These are phyloP conservation scores for Phalacrocorax carbo DNA, from an alignment of 2,113 vertebrate species.

Conservation along the genomic window DNA sequence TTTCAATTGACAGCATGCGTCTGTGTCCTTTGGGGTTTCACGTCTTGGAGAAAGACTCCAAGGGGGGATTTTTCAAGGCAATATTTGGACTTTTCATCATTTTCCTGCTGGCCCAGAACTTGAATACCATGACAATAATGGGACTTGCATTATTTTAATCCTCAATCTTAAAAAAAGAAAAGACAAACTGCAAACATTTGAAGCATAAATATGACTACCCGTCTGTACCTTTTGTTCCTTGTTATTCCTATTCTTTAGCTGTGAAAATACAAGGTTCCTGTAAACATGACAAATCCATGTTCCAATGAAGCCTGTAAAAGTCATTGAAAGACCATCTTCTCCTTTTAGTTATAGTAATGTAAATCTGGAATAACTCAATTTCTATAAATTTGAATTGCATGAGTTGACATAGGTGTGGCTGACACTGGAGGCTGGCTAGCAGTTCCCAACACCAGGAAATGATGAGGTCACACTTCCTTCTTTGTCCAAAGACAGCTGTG, in stretches of 20 bases:
- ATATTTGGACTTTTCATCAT: neutral
- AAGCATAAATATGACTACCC: neutral
- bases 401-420: neutral
- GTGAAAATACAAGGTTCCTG: neutral
- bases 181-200: neutral
- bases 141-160: neutral
- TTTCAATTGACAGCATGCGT: neutral
- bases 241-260: neutral
- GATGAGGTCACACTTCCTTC: neutral
- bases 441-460: neutral
- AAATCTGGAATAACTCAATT: constrained; percentile 9
- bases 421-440: neutral
- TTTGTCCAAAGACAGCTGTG: neutral
- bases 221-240: neutral
- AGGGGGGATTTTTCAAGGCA: neutral
- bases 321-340: neutral
- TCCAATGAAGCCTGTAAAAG: neutral
- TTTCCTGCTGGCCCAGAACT: neutral
- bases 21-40: neutral
- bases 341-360: neutral
- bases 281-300: neutral
- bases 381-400: neutral
- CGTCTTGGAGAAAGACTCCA: neutral
- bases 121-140: neutral
- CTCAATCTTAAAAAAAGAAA: neutral